Base-by-base conservation (phyloP, 2,797 vertebrate species). In the Aselliscus stoliczkanus region DNA sequence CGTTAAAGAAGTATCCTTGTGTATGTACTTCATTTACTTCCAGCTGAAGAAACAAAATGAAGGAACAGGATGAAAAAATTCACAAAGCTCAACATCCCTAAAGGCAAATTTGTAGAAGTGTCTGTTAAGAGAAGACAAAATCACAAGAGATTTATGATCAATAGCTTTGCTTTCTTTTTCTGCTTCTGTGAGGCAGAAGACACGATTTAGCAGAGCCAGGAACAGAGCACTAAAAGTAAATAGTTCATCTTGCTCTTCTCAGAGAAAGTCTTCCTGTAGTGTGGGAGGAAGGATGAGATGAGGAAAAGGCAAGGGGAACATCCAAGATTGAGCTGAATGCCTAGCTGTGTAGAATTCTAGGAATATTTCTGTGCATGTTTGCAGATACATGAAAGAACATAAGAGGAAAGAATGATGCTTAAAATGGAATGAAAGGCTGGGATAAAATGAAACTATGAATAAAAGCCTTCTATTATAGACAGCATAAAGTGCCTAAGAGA, bases 21-120 rank as follows among this genome's bases (percentile, higher is more conserved):
- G 31, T 29, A 7, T 69, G 37, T 47, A 15, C 20, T 69, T 77
- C 56, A 65, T 81, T 56, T 27, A 67, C 42, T 12, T 4, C 27
- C 64, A 88, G 58, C 39, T 79, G 70, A 88, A 96, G 93, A 88
- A 92, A 79, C 72, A 90, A 72, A 85, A 81, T 18, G 58, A 77
- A 52, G 29, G 29, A 42, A 69, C 2, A 4, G 3, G 21, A 85
- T 18, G 70, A 86, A 90, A 52, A 58, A 44, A 60, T 88, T 95
- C 52, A n/a, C 31, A 54, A 82, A 91, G n/a, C 37, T 52, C 69
- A 37, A 13, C 64, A 54, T 69, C 73, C 73, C 64, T 65, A 54
- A 72, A 82, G 73, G 50, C 85, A 64, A 90, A 77, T 65, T 82
- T 84, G 58, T 54, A 85, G 65, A 67, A 31, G 34, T 17, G 21